Percentiles rank a stretch among this genome's conserved stretches.
Conservation (phyloP, 2,113 vertebrate genomes). For the Arothron firmamentum region DNA sequence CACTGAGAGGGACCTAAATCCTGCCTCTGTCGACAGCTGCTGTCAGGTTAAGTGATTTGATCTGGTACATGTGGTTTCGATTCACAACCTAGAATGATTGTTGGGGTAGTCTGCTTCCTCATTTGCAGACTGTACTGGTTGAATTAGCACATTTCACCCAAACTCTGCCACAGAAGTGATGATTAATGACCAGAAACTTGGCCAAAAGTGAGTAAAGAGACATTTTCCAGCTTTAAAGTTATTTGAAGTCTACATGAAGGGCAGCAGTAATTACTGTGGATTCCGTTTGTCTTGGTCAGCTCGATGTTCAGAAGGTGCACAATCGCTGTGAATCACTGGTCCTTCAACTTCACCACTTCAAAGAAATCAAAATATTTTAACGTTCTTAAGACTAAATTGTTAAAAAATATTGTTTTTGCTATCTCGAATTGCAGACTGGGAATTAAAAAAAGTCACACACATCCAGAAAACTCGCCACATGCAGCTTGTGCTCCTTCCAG, state of each 20-base stretch:
- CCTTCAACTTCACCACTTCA: no score
- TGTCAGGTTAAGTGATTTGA: constrained; percentile 17
- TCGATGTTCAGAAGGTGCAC: no score
- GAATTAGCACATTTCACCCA: no score
- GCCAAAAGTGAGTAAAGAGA: no score
- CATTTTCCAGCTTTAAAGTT: background rate
- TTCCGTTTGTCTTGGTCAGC: no score
- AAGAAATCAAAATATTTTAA: background rate
- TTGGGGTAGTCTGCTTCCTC: no score
- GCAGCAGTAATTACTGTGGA: no score
- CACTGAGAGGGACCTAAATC: constrained; percentile 4
- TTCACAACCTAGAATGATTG: no score
- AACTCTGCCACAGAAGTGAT: no score
- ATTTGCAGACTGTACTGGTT: no score
- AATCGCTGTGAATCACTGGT: no score
- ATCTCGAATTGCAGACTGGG: constrained; percentile 34
- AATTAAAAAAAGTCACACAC: constrained; percentile 7
- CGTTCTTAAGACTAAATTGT: background rate
- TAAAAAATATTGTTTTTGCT: background rate
- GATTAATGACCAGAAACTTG: background rate
- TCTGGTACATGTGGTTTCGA: constrained; percentile 1
- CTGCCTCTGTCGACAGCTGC: background rate
- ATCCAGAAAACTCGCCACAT: constrained; percentile 14
- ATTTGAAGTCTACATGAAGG: no score
- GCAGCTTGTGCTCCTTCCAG: constrained; percentile 33